Evolutionary conservation across 2,113 vertebrate genomes (phyloP), one percentile per base, ranked within the genome.

Genomic region (Malurus alboscapulatus): DNA sequence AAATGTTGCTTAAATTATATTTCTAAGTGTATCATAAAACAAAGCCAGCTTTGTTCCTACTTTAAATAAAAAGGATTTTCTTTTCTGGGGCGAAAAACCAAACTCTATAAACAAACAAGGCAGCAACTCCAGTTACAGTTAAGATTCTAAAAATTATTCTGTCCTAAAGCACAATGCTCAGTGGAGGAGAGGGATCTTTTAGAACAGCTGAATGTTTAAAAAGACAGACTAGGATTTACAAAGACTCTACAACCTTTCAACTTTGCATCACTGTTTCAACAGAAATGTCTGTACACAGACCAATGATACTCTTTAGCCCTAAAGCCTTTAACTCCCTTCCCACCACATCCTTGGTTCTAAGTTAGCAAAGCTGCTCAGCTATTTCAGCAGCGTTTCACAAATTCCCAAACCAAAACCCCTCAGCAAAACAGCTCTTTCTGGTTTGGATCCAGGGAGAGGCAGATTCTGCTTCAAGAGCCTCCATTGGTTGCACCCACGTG

Each of bases 311-410:
- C 75, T 76, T 82, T 50, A 73, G 68, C 79, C 44, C 51, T 77
- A 69, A 92, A 83, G 63, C 76, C 65, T 90, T 88, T 83, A 93
- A 76, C 65, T 92, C 59, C 44, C 30, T 80, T 74, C n/a, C n/a
- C 40, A 48, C 26, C 61, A 61, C 81, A 50, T 66, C 36, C 59
- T 44, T 30, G 32, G 18, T 55, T 87, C 26, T 34, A 54, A 73
- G 29, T 66, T 40, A 59, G 54, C 73, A 87, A 89, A 94, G 36
- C 72, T n/a, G 61, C 76, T 77, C 82, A 80, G 63, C n/a, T 63
- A 6, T 80, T 91, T 88, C 55, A 54, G 32, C 76, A 80, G 58
- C 69, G 83, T 47, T 54, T 38, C 47, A 38, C 63, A 58, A 92
- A 90, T 30, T 66, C 55, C 55, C 77, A 74, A 42, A 51, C 19